These are phyloP conservation scores for Leucophenga montana DNA, from an alignment of 2,888 invertebrate species.

Conservation along the genomic window DNA sequence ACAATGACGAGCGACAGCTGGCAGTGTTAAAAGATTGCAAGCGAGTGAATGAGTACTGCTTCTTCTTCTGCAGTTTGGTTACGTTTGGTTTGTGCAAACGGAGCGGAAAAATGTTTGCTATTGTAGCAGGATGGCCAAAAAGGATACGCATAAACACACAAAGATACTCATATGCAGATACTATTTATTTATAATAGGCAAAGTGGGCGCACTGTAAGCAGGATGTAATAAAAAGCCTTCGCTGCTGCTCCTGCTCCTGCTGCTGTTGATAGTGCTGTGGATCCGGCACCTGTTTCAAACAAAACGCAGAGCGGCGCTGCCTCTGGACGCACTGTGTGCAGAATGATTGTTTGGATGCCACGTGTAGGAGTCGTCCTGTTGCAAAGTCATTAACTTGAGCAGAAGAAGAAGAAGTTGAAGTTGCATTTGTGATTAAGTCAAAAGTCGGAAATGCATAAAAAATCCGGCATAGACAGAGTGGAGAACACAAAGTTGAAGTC, in stretches of 20 bases:
- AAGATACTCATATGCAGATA: background rate
- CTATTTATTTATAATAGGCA: slow-evolving; percentile 36
- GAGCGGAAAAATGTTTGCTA: slow-evolving; percentile 25
- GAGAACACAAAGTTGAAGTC: slow-evolving; percentile 7
- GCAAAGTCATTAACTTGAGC: slow-evolving; percentile 64
- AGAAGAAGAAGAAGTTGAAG: slow-evolving; percentile 12
- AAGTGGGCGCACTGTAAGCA: slow-evolving; percentile 45
- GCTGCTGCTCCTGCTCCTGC: slow-evolving; percentile 11
- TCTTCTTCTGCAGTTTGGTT: slow-evolving; percentile 14
- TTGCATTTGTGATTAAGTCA: slow-evolving; percentile 27
- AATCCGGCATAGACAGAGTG: too few relatives aligned
- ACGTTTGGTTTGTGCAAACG: slow-evolving; percentile 31
- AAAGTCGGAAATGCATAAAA: slow-evolving; percentile 2
- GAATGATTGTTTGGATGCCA: slow-evolving; percentile 1
- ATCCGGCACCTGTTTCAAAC: slow-evolving; percentile 26
- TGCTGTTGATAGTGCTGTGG: slow-evolving; percentile 34
- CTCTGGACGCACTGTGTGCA: slow-evolving; percentile 38
- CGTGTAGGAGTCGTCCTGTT: slow-evolving; percentile 46
- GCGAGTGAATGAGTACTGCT: background rate
- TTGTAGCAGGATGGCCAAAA: slow-evolving; percentile 19
- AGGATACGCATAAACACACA: slow-evolving; percentile 24
- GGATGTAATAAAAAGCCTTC: slow-evolving; percentile 24
- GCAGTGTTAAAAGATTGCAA: slow-evolving; percentile 12
- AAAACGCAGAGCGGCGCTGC: background rate
- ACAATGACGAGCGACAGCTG: slow-evolving; percentile 26